A percentile compares a stretch with the other conserved stretches of the same genome.
Evolutionary conservation across 2,888 invertebrate genomes (phyloP).

Genomic region (Cephus runcator): DNA sequence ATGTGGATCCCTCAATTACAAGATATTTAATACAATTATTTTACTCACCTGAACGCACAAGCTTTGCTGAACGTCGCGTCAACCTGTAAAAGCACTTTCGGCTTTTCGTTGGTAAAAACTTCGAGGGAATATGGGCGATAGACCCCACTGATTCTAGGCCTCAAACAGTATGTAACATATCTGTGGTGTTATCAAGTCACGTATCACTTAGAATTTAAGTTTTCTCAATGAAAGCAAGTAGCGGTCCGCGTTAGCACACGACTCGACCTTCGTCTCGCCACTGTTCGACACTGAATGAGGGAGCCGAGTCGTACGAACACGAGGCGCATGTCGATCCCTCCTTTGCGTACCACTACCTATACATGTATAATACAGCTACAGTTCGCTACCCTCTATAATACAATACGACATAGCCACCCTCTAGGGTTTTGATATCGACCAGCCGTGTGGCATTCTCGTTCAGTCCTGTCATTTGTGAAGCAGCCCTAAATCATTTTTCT

Average conservation of each 20-base stretch:
- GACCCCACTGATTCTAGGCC: not conserved
- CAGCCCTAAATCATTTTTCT: not conserved
- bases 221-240: not conserved
- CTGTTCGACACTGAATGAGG: not conserved
- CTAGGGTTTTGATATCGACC: not conserved
- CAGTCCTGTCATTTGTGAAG: not conserved
- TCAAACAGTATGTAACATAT: not conserved
- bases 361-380: not conserved
- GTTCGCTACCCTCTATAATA: not conserved
- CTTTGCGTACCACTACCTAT: not conserved
- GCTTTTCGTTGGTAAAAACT: not conserved
- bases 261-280: not conserved
- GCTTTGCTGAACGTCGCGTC: not conserved
- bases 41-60: not conserved
- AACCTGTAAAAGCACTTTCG: not conserved
- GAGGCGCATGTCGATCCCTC: not conserved
- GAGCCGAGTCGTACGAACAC: not conserved
- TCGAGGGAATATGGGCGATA: not conserved
- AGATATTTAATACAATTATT: not conserved
- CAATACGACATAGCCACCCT: not conserved
- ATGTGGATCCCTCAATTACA: not conserved
- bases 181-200: not conserved
- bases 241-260: not conserved
- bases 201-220: not conserved
- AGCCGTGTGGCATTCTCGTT: not conserved